phyloP scores from a whole-genome alignment of 2,888 invertebrate species.

The Nematopogon swammerdamellus region DNA sequence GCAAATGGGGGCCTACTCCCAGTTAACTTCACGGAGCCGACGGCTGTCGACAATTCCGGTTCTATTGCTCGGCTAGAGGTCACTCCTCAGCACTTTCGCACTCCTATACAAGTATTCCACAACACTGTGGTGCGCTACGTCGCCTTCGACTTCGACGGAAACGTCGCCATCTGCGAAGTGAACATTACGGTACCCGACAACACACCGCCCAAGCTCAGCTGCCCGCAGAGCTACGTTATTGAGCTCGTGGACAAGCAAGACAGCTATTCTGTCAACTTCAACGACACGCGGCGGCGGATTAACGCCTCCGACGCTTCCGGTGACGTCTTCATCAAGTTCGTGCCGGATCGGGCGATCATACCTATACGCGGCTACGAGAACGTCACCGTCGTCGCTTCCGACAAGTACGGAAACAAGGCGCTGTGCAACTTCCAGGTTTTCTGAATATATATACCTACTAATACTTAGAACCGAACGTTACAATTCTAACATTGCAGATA shows the following conservation, averaged over 20 bases:
- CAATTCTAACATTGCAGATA: neutral
- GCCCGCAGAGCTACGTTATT: constrained; percentile 92
- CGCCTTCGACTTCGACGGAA: constrained; percentile 96
- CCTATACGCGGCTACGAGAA: constrained; percentile 87
- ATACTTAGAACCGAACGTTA: neutral
- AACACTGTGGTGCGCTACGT: constrained; percentile 93
- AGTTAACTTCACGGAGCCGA: constrained; percentile 90
- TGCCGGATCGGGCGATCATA: constrained; percentile 81
- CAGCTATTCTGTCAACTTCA: constrained; percentile 87
- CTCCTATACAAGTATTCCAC: constrained; percentile 83
- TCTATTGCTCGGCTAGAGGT: constrained; percentile 91
- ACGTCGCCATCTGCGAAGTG: constrained; percentile 95
- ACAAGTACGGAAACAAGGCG: constrained; percentile 84
- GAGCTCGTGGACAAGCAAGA: constrained; percentile 88
- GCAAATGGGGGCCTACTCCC: constrained; percentile 85
- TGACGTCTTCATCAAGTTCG: constrained; percentile 77
- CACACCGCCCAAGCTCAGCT: constrained; percentile 85
- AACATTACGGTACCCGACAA: constrained; percentile 94
- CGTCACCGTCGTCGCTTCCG: constrained; percentile 85
- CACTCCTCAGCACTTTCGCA: constrained; percentile 86
- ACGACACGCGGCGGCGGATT: constrained; percentile 80
- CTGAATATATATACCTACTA: constrained; percentile 6
- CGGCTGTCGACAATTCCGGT: constrained; percentile 93
- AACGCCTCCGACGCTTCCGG: constrained; percentile 87
- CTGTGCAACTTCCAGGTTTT: constrained; percentile 90